These are phyloP conservation scores for Psylliodes chrysocephalus DNA, from an alignment of 2,888 invertebrate genomes.

Conservation along the genomic window DNA sequence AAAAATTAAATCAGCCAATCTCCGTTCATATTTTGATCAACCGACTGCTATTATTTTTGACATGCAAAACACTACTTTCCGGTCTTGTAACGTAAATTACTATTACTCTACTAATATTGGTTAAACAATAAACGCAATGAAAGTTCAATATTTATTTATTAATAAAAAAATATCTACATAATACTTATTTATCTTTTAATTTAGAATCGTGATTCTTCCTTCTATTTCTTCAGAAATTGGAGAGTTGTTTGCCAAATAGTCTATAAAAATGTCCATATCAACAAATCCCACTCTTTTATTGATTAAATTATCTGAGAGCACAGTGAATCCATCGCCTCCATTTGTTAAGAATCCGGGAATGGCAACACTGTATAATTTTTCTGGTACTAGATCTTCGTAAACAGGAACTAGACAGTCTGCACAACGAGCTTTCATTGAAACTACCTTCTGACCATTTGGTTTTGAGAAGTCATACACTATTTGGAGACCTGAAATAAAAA, in stretches of 20 bases:
- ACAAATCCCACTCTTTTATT: conserved; percentile 65
- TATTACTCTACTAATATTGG: too few species aligned
- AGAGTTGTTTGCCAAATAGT: conserved; percentile 66
- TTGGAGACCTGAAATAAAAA: conserved; percentile 69
- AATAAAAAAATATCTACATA: background rate
- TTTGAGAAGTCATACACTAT: conserved; percentile 71
- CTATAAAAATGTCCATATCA: conserved; percentile 69
- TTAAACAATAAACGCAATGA: too few species aligned
- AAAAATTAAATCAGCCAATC: too few species aligned
- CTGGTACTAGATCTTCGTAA: conserved; percentile 69
- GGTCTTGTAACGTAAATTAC: too few species aligned
- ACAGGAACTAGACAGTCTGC: conserved; percentile 72
- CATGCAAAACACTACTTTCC: too few species aligned
- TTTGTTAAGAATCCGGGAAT: conserved; percentile 71
- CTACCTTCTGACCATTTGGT: conserved; percentile 70
- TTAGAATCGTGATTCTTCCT: conserved; percentile 63
- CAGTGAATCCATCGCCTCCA: conserved; percentile 77
- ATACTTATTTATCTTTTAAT: background rate
- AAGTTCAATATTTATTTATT: too few species aligned
- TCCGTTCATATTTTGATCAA: too few species aligned
- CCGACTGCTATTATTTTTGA: too few species aligned
- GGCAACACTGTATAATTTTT: conserved; percentile 72
- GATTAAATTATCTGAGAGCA: conserved; percentile 66
- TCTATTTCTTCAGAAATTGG: conserved; percentile 68
- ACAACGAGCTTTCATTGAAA: conserved; percentile 70